Percentiles rank a stretch among this genome's conserved stretches.
These are phyloP conservation scores for Pollenia labialis DNA, from an alignment of 2,888 invertebrate species.

Conservation along the genomic window DNA sequence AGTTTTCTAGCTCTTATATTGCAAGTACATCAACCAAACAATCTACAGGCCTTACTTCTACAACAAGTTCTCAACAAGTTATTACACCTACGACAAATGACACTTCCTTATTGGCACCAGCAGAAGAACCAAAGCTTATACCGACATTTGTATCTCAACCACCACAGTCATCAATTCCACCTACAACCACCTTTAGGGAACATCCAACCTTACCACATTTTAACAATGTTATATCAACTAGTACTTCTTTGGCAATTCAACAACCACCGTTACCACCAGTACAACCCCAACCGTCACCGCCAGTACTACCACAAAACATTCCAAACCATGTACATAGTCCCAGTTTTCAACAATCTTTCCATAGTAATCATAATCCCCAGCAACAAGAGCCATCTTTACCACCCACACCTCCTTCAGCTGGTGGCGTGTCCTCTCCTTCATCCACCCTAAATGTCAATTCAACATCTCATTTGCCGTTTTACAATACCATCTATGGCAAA, in stretches of 20 bases:
- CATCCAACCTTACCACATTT: conserved; percentile 74
- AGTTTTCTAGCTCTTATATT: neutral
- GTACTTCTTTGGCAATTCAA: conserved; percentile 36
- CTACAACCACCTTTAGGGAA: conserved; percentile 59
- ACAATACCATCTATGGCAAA: conserved; percentile 84
- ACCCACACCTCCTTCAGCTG: conserved; percentile 38
- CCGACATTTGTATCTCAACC: conserved; percentile 45
- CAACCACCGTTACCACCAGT: conserved; percentile 36
- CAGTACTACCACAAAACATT: conserved; percentile 58
- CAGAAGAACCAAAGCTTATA: conserved; percentile 42
- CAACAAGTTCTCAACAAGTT: conserved; percentile 51
- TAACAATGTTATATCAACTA: conserved; percentile 71
- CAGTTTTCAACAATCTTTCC: conserved; percentile 73
- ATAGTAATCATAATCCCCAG: conserved; percentile 27
- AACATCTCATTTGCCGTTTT: conserved; percentile 79
- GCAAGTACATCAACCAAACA: neutral
- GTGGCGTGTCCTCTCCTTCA: conserved; percentile 39
- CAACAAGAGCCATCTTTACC: conserved; percentile 72
- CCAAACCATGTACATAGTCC: conserved; percentile 73
- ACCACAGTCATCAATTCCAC: conserved; percentile 1
- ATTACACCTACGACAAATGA: neutral
- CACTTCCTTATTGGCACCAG: neutral
- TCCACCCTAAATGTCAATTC: conserved; percentile 54
- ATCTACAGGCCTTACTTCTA: conserved; percentile 24
- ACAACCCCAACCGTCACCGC: conserved; percentile 15